A percentile compares a stretch with the other conserved stretches of the same genome.
These are phyloP conservation scores for Dendroctonus valens DNA, from an alignment of 1,140 invertebrate species.

Conservation along the genomic window DNA sequence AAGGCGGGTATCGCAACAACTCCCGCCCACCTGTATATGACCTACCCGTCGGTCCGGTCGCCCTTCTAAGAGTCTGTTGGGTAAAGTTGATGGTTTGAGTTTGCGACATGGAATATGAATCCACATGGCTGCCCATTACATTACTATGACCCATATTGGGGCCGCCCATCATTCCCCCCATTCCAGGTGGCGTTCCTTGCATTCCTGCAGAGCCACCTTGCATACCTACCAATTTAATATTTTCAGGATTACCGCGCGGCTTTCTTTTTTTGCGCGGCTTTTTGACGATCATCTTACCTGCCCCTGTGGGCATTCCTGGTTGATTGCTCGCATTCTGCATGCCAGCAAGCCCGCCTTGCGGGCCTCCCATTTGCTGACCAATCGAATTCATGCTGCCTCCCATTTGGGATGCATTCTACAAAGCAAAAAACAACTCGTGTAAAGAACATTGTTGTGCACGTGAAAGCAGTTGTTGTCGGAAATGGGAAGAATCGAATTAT, in stretches of 20 bases:
- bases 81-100: slow-evolving; percentile 82
- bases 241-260: too few relatives aligned
- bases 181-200: slow-evolving; percentile 3
- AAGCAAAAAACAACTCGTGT: background rate
- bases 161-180: slow-evolving; percentile 37
- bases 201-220: slow-evolving; percentile 18
- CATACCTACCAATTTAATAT: slow-evolving; percentile 8
- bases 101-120: slow-evolving; percentile 72
- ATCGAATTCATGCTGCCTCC: slow-evolving; percentile 16
- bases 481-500: too few relatives aligned
- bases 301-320: background rate
- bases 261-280: too few relatives aligned
- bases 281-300: slow-evolving; percentile 10
- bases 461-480: too few relatives aligned
- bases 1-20: too few relatives aligned
- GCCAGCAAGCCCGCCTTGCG: slow-evolving; percentile 20
- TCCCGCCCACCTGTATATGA: too few relatives aligned
- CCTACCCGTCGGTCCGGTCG: slow-evolving; percentile 39
- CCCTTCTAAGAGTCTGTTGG: slow-evolving; percentile 64
- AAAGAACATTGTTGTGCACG: too few relatives aligned
- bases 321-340: slow-evolving; percentile 7
- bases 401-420: slow-evolving; percentile 27
- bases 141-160: slow-evolving; percentile 29
- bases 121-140: slow-evolving; percentile 43
- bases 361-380: slow-evolving; percentile 45